Evolutionary conservation across 2,888 invertebrate species (phyloP), one percentile per base, ranked within the genome.

Genomic region (Orchesellides sinensis): DNA sequence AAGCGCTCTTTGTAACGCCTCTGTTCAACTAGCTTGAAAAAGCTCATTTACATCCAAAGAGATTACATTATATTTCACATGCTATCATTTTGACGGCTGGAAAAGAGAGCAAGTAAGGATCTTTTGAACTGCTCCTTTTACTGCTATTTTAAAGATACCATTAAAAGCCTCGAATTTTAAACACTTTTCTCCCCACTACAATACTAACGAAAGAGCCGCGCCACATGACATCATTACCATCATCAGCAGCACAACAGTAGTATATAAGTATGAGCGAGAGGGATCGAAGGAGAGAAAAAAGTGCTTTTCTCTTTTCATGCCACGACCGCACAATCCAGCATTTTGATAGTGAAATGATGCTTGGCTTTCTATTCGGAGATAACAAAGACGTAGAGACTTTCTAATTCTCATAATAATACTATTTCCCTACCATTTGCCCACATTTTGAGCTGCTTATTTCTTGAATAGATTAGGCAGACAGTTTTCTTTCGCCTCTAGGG

Each of bases 111-210:
- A 65, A 23, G 12, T n/a, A 70, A 59, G 78, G 78, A 78, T 79
- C 72, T 72, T 69, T 79, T 72, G 45, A 79, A 72, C 72, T 79
- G 72, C 65, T 61, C 35, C 32, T 68, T 85, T 89, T 90, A 23
- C 91, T 90, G 79, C 84, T 29, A 73, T 73, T 69, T 81, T 52
- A 84, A 89, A 88, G 70, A 82, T 84, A 86, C 85, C 83, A 78
- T 70, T 70, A 81, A 69, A 69, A 84, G 78, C 25, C 74, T 47
- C 75, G 79, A 49, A 65, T 81, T 77, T 77, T 74, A 52, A 70
- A 72, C 66, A 61, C 66, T 84, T 65, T 49, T 27, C 25, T 14
- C 68, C 23, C 66, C 72, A 65, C 47, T 21, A n/a, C 21, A 47
- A 56, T 40, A 81, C 5, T 32, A 35, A 27, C 17, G 69, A 52